Evolutionary conservation across 2,888 invertebrate genomes (phyloP), one percentile per base, ranked within the genome.

Genomic region (Dynastes grantii): DNA sequence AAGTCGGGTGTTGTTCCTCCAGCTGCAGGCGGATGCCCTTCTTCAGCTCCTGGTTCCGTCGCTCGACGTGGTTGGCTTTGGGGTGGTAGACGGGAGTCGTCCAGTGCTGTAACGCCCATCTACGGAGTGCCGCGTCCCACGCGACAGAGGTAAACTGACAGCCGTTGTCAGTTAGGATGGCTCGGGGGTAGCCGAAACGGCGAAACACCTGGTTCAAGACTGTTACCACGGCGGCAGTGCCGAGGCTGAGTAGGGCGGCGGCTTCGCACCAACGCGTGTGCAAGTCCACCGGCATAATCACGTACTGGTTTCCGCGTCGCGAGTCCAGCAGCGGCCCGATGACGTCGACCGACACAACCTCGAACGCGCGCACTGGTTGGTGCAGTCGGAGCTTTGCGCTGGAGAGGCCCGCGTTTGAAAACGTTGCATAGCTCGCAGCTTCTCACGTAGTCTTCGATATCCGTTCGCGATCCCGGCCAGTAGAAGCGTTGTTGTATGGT

Each of bases 21-120:
- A 49, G 49, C 11, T 49, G 49, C 2, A 49, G 11, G 49, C 49
- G 49, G 49, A 49, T 8, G 1, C 49, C 82, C 77, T 83, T 82
- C 64, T 84, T 84, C 1, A 85, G 78, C 29, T 83, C 83, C 37
- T 84, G 83, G 61, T 84, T 84, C 1, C 82, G 71, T 2, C 84
- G 27, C 63, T 85, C 81, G 1, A 79, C 80, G 2, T 82, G 81
- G 61, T 83, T 84, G 3, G 83, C 84, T 32, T 75, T 71, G 2
- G 83, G 83, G 65, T 84, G 83, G 65, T 83, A 84, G 0, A 80
- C 78, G 0, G 84, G 78, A 0, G 83, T 85, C 0, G 81, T 82
- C 81, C 83, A 84, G 1, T 65, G 76, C 2, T 11, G 8, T 40
- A 2, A 1, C 4, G 1, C 49, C 49, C 49, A 49, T 49, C 13